Evolutionary conservation across 2,888 invertebrate genomes (phyloP).

Genomic region (Leuctra nigra): DNA sequence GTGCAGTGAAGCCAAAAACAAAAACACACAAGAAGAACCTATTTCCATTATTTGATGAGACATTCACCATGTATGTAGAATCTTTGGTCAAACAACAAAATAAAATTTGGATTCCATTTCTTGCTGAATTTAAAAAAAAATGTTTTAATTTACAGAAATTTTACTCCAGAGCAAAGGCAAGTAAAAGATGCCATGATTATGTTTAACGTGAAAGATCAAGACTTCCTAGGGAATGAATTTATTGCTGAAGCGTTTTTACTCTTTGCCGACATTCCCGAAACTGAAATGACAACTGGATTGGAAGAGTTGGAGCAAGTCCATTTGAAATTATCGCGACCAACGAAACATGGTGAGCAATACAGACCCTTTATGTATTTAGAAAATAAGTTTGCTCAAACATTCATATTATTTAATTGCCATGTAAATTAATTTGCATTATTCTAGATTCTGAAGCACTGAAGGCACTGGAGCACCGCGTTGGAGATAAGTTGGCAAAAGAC

Average conservation of each 20-base stretch:
- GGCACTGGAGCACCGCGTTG: conserved; percentile 74
- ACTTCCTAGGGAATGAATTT: conserved; percentile 90
- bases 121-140: no score
- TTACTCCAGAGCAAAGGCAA: conserved; percentile 65
- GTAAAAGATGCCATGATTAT: conserved; percentile 65
- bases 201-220: conserved; percentile 93
- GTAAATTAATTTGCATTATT: background rate
- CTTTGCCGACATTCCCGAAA: conserved; percentile 65
- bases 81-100: no score
- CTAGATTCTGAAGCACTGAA: conserved; percentile 63
- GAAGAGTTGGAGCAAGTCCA: conserved; percentile 63
- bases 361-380: background rate
- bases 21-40: conserved; percentile 87
- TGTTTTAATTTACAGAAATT: conserved; percentile 40
- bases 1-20: conserved; percentile 72
- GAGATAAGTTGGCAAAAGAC: conserved; percentile 83
- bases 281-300: conserved; percentile 48
- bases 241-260: conserved; percentile 89
- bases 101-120: no score
- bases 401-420: no score
- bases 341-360: conserved; percentile 50
- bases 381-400: no score
- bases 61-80: conserved; percentile 74
- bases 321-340: conserved; percentile 63
- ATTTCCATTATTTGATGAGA: conserved; percentile 92